Base-by-base conservation (phyloP, 2,113 vertebrate species). In the Pagrus major region DNA sequence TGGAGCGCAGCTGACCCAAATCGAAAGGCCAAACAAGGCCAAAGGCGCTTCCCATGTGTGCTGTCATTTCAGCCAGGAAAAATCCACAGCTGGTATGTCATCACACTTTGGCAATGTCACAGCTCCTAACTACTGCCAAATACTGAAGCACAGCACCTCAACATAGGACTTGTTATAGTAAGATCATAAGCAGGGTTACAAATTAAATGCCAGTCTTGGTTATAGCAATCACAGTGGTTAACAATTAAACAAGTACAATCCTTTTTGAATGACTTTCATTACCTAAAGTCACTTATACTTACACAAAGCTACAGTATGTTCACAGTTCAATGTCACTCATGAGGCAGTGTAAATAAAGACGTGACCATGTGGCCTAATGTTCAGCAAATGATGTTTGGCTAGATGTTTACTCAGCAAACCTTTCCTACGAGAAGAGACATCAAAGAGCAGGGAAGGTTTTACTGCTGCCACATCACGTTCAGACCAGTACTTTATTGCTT, bases 71-170 rank as follows among this genome's bases (percentile, higher is more conserved):
- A 86, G 56, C 52, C 35, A 35, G 69, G 29, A 79, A 79, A n/a
- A 76, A 72, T 73, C 78, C 61, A 72, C 81, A 84, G 82, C 80
- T 86, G 78, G 16, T 64, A 14, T 82, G 75, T 74, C 58, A 55
- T 76, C 86, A 78, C 73, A 58, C 54, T 56, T 39, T 84, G 59
- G 54, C 83, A 27, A n/a, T 2, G 15, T 37, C 42, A 42, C 49
- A 35, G n/a, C 69, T 75, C 33, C 44, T 61, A 15, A 69, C 44
- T 49, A 49, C 51, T 5, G 16, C 6, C 31, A 4, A 41, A 9
- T 5, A 47, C n/a, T 23, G n/a, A 51, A 21, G 46, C 35, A 37
- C 31, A 42, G 29, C 23, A 23, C n/a, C 5, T 47, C 47, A 52
- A 31, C 2, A 6, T 16, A 9, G 2, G 39, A 41, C 7, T 5